Conservation (phyloP, 1,140 invertebrate species). For the Mycetomoellerius zeteki region DNA sequence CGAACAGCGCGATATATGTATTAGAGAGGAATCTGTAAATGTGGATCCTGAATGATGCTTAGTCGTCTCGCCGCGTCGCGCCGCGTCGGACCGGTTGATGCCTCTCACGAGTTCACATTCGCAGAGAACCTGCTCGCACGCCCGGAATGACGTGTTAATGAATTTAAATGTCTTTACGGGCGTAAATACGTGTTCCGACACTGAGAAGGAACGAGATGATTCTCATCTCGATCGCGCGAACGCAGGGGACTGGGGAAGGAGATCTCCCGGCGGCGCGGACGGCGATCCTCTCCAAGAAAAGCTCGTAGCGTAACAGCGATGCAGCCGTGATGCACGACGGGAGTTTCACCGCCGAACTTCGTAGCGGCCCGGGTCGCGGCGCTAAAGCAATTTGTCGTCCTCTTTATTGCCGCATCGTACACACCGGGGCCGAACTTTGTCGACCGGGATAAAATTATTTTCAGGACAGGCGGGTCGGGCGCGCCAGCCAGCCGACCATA, state of each 20-base stretch:
- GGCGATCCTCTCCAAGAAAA: constrained; percentile 38
- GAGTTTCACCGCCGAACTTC: constrained; percentile 71
- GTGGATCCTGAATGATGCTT: constrained; percentile 34
- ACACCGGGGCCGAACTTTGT: constrained; percentile 66
- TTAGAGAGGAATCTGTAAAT: constrained; percentile 10
- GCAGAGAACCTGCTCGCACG: background rate
- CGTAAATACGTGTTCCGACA: background rate
- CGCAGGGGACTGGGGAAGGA: background rate
- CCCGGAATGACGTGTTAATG: constrained; percentile 50
- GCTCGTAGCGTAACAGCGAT: background rate
- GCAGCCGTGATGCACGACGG: constrained; percentile 62
- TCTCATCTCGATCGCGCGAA: background rate
- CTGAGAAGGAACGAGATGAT: constrained; percentile 13
- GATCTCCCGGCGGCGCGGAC: background rate
- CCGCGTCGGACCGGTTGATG: background rate
- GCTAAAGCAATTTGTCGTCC: constrained; percentile 77
- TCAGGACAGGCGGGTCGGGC: constrained; percentile 53
- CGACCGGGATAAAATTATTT: constrained; percentile 76
- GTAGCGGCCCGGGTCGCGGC: constrained; percentile 48
- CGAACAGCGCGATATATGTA: constrained; percentile 19
- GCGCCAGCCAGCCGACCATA: constrained; percentile 30
- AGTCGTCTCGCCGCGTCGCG: background rate
- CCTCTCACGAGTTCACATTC: constrained; percentile 4
- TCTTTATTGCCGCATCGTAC: constrained; percentile 76
- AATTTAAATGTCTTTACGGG: constrained; percentile 30